Percentiles rank a stretch among this genome's conserved stretches.
Conservation (phyloP, 2,797 vertebrate species). For the Labeo calbasu region DNA sequence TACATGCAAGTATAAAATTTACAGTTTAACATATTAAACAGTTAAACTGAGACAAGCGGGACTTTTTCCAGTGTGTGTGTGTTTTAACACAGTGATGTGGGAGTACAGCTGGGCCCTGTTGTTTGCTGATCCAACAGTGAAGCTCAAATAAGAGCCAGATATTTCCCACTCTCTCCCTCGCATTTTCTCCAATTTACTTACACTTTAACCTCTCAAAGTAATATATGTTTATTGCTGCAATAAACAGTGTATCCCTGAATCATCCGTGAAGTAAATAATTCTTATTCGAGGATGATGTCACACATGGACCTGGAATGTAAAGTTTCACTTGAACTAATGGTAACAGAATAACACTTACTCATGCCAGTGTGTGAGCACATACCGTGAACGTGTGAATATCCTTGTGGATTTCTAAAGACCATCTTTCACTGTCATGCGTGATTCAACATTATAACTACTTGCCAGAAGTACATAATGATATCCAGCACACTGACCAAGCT, state of each 20-base stretch:
- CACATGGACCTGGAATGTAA: background rate
- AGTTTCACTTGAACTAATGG: conserved; percentile 1
- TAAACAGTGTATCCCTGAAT: background rate
- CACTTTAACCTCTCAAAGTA: conserved; percentile 20
- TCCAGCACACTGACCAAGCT: conserved; percentile 25
- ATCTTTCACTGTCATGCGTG: background rate
- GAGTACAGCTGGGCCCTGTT: background rate
- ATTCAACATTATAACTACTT: conserved; percentile 22
- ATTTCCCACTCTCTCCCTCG: background rate
- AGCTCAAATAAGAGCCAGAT: conserved; percentile 28
- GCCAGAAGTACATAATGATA: conserved; percentile 26
- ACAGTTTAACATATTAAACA: background rate
- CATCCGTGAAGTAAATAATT: conserved; percentile 1
- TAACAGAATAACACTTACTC: background rate
- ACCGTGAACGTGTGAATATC: background rate
- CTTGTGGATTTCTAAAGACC: conserved; percentile 9
- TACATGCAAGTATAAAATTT: background rate
- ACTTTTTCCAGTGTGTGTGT: conserved; percentile 17
- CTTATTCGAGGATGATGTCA: background rate
- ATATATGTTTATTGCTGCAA: conserved; percentile 25
- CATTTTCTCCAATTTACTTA: background rate
- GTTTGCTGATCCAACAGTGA: conserved; percentile 18
- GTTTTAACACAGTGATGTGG: conserved; percentile 6
- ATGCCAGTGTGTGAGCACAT: background rate
- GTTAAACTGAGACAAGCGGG: background rate